Evolutionary conservation across 2,113 vertebrate species (phyloP).

Genomic region (Amazona vittata): DNA sequence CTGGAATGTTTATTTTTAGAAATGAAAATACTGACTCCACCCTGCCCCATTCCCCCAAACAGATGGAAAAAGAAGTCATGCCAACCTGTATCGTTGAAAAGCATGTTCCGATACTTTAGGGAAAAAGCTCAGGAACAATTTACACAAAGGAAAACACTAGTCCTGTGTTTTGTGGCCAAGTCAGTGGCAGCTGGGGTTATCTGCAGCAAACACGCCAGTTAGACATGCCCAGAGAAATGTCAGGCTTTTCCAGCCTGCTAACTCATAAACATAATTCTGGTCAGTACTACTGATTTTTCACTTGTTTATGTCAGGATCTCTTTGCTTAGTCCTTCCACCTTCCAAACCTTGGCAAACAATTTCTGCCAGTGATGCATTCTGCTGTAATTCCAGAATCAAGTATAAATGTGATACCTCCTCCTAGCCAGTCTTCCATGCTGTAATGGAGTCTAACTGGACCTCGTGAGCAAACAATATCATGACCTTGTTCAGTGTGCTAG

Average conservation of each 20-base stretch:
- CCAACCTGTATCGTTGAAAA: constrained; percentile 33
- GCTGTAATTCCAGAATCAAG: neutral
- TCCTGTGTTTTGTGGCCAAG: neutral
- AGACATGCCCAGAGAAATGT: neutral
- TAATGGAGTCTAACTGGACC: neutral
- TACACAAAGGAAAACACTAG: constrained; percentile 8
- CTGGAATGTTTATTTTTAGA: constrained; percentile 32
- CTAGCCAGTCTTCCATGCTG: neutral
- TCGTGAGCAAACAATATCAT: neutral
- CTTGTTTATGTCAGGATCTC: neutral
- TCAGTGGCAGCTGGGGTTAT: constrained; percentile 6
- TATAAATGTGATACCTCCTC: neutral
- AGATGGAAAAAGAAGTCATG: constrained; percentile 20
- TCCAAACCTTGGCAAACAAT: neutral
- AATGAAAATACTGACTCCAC: constrained; percentile 15
- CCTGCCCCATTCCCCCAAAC: neutral
- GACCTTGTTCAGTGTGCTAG: neutral
- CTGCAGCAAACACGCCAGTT: neutral
- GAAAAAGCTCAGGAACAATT: neutral
- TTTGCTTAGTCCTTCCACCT: neutral
- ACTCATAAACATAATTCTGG: neutral
- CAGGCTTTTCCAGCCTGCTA: neutral
- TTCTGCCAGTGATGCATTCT: neutral
- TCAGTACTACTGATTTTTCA: neutral
- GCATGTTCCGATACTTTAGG: neutral